phyloP scores from a whole-genome alignment of 2,888 invertebrate species.

The Lasioglossum lativentre region DNA sequence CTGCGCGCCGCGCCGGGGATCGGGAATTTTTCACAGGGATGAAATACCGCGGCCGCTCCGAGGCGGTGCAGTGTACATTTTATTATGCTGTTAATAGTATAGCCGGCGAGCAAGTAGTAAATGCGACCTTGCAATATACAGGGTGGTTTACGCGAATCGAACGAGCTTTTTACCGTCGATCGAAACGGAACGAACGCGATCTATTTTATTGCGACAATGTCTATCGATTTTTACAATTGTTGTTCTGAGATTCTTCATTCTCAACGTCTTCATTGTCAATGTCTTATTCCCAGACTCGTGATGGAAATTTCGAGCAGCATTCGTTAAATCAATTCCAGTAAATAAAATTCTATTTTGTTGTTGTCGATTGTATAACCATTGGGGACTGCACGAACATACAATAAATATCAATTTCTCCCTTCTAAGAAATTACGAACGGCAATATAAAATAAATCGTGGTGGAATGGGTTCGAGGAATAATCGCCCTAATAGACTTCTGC shows the following conservation, averaged over 20 bases:
- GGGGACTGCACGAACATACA: no score
- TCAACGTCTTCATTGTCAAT: no score
- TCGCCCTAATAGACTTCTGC: background rate
- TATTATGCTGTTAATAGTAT: slow-evolving; percentile 11
- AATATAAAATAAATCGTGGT: background rate
- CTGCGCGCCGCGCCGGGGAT: background rate
- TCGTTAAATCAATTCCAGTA: background rate
- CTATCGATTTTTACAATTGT: background rate
- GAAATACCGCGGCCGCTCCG: slow-evolving; percentile 3
- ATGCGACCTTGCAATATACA: background rate
- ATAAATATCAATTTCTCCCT: no score
- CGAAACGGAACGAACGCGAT: background rate
- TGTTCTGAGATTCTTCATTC: background rate
- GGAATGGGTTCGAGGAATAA: background rate
- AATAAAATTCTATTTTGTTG: background rate
- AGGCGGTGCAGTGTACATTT: slow-evolving; percentile 9
- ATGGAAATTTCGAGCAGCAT: background rate
- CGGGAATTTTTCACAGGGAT: slow-evolving; percentile 38
- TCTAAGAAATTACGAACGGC: background rate
- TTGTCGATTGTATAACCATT: background rate
- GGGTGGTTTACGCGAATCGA: background rate
- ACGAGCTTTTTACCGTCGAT: background rate
- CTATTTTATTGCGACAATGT: background rate
- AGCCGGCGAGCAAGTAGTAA: background rate
- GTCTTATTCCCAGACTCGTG: background rate